Percentiles rank a stretch among this genome's conserved stretches.
Conservation (phyloP, 2,888 invertebrate genomes). For the Lithophane leautieri region DNA sequence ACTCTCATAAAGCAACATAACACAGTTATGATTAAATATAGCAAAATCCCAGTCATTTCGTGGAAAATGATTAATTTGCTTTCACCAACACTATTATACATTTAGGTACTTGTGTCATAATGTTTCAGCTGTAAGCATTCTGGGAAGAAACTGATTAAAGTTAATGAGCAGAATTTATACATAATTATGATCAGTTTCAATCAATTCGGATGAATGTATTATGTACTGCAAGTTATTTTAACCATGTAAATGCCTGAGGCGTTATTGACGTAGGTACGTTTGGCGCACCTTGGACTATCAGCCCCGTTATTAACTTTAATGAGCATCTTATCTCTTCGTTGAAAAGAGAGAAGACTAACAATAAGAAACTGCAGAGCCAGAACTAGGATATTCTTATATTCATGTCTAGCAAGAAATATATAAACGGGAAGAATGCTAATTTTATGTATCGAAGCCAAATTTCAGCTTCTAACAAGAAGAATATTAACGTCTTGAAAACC, state of each 20-base stretch:
- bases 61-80: conserved; percentile 11
- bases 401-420: neutral
- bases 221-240: neutral
- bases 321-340: too few species aligned
- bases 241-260: neutral
- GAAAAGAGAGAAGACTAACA: neutral
- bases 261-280: too few species aligned
- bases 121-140: neutral
- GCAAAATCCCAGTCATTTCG: neutral
- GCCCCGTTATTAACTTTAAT: neutral
- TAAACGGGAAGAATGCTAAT: neutral
- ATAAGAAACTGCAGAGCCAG: neutral
- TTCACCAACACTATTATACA: neutral
- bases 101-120: neutral
- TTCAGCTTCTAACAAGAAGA: neutral
- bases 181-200: conserved; percentile 8
- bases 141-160: neutral
- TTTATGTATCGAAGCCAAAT: conserved; percentile 20
- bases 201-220: neutral
- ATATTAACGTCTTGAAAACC: conserved; percentile 10
- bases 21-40: neutral
- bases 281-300: neutral
- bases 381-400: neutral
- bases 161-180: neutral
- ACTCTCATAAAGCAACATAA: neutral